Percentiles rank a stretch among this genome's conserved stretches.
These are phyloP conservation scores for Phymorhynchus buccinoides DNA, from an alignment of 1,140 invertebrate genomes.

Conservation along the genomic window DNA sequence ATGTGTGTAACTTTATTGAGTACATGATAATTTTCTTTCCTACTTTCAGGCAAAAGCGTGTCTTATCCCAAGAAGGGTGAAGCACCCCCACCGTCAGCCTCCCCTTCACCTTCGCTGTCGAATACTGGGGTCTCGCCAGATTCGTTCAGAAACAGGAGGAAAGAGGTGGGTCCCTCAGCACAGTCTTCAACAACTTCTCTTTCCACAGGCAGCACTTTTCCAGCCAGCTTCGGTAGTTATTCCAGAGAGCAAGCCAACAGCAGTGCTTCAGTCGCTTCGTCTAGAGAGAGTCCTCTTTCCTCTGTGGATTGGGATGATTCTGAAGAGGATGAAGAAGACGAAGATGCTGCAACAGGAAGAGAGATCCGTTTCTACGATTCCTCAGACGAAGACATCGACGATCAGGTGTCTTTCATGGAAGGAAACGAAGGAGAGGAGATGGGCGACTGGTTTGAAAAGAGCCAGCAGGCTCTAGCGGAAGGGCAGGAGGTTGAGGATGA, in stretches of 20 bases:
- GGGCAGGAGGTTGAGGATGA: slow-evolving; percentile 15
- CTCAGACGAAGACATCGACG: neutral
- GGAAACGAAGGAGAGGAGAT: neutral
- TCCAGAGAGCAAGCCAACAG: neutral
- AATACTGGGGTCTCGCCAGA: neutral
- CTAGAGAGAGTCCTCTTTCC: neutral
- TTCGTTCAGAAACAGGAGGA: neutral
- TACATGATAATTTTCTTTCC: neutral
- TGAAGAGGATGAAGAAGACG: slow-evolving; percentile 13
- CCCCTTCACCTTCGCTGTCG: no score
- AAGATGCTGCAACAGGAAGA: neutral
- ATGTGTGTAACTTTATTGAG: neutral
- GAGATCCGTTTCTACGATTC: neutral
- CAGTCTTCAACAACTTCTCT: neutral
- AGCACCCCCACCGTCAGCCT: neutral
- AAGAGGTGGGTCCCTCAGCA: neutral
- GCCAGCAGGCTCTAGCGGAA: slow-evolving; percentile 32
- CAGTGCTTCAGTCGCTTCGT: neutral
- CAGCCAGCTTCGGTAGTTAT: neutral
- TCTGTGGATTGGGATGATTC: neutral
- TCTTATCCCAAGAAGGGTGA: neutral
- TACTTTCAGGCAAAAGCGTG: neutral
- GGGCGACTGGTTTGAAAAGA: slow-evolving; percentile 29
- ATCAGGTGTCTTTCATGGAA: neutral
- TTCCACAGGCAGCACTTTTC: neutral